A percentile compares a stretch with the other conserved stretches of the same genome.
Conservation (phyloP, 2,113 vertebrate genomes). For the Trogon melanurus region DNA sequence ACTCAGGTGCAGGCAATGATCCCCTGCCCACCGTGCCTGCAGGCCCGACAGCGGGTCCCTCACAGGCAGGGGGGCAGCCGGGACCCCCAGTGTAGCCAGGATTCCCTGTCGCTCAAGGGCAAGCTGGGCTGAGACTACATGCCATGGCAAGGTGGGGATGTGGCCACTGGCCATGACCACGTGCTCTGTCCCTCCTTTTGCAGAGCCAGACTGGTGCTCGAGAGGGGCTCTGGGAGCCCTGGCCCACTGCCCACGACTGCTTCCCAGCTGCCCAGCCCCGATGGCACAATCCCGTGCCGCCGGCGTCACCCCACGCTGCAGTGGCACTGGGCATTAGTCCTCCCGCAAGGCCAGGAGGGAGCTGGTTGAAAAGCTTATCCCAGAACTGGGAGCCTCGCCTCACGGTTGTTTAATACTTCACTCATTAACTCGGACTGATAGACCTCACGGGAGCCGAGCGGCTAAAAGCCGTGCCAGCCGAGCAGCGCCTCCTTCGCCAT, state of each 20-base stretch:
- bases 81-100: background rate
- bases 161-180: background rate
- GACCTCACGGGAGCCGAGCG: background rate
- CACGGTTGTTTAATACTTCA: slow-evolving; percentile 57
- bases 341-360: rapidly evolving
- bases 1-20: background rate
- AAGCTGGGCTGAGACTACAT: no score
- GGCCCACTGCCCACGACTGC: rapidly evolving
- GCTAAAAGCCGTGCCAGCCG: slow-evolving; percentile 18
- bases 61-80: rapidly evolving
- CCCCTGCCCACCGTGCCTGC: background rate
- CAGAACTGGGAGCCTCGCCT: background rate
- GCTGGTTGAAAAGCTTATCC: background rate
- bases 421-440: slow-evolving; percentile 53
- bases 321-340: rapidly evolving
- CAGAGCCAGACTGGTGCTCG: background rate
- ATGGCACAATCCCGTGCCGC: background rate
- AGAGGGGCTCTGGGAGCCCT: background rate
- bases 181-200: background rate
- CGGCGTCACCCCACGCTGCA: rapidly evolving
- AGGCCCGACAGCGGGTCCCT: background rate
- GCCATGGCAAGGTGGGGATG: rapidly evolving
- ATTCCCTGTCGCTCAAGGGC: rapidly evolving
- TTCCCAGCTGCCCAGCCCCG: background rate
- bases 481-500: rapidly evolving